Evolutionary conservation across 2,888 invertebrate species (phyloP).

Genomic region (Pycnomerus fuliginosus): DNA sequence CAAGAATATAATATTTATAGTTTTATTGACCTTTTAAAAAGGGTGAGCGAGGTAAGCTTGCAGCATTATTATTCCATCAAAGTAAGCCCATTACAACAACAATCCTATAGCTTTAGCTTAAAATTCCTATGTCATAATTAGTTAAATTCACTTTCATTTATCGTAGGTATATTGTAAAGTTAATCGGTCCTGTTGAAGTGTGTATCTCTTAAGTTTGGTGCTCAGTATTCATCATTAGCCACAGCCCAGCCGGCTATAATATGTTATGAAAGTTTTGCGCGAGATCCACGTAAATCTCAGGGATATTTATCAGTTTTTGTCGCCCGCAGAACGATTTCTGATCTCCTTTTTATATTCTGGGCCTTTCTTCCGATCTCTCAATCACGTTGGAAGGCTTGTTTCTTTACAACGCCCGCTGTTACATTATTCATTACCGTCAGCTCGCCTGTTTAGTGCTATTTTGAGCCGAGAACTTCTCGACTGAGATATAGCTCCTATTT

Average conservation of each 20-base stretch:
- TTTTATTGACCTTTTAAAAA: too few species aligned
- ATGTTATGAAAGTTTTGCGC: conserved; percentile 36
- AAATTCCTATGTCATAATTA: too few species aligned
- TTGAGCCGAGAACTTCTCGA: conserved; percentile 29
- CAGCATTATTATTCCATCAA: too few species aligned
- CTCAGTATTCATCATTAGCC: conserved; percentile 34
- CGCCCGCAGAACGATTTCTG: conserved; percentile 54
- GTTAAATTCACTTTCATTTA: too few species aligned
- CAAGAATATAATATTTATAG: too few species aligned
- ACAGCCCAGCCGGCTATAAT: conserved; percentile 35
- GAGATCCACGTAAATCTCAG: conserved; percentile 47
- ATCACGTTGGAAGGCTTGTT: conserved; percentile 53
- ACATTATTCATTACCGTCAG: conserved; percentile 53
- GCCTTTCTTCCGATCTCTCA: conserved; percentile 54
- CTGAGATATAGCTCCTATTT: conserved; percentile 20
- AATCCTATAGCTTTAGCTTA: too few species aligned
- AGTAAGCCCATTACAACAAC: too few species aligned
- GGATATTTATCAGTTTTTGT: conserved; percentile 55
- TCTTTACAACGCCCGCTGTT: conserved; percentile 53
- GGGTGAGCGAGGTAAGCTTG: too few species aligned
- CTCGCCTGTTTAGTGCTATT: conserved; percentile 40
- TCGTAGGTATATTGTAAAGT: too few species aligned
- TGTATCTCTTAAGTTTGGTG: too few species aligned
- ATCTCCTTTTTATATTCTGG: conserved; percentile 55
- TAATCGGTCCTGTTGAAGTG: too few species aligned